phyloP scores from a whole-genome alignment of 2,888 invertebrate genomes.

The Malthinus seriepunctatus region DNA sequence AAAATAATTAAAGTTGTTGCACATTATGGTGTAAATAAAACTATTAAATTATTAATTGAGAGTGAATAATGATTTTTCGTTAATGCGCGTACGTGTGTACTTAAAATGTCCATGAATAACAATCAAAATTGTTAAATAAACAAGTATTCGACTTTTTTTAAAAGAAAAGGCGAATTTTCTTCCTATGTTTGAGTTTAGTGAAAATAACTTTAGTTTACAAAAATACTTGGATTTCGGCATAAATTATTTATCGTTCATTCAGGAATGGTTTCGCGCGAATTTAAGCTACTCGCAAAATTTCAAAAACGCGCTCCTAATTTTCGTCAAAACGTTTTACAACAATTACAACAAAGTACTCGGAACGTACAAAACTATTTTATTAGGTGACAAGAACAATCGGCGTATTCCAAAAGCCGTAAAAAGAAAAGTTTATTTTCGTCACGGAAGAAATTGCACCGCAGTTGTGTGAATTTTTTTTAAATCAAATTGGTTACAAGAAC shows the following conservation, averaged over 20 bases:
- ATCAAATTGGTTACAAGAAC: background rate
- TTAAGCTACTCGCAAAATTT: slow-evolving; percentile 1
- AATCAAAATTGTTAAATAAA: slow-evolving; percentile 33
- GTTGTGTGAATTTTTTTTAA: slow-evolving; percentile 38
- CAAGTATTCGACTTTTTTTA: no score
- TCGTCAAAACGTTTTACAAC: slow-evolving; percentile 4
- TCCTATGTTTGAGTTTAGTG: no score
- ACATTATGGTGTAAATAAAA: no score
- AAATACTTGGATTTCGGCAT: background rate
- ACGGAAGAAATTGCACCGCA: slow-evolving; percentile 49
- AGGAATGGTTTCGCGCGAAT: slow-evolving; percentile 17
- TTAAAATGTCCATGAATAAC: slow-evolving; percentile 31
- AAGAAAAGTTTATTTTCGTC: slow-evolving; percentile 50
- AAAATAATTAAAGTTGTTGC: no score
- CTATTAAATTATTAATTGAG: background rate
- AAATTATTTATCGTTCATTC: slow-evolving; percentile 4
- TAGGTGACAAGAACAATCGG: slow-evolving; percentile 54
- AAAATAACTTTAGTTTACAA: no score
- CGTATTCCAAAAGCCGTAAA: slow-evolving; percentile 46
- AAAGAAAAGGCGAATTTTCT: no score
- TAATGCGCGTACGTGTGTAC: slow-evolving; percentile 11
- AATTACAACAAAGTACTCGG: slow-evolving; percentile 32
- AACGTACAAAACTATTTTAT: slow-evolving; percentile 44
- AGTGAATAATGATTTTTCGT: slow-evolving; percentile 16
- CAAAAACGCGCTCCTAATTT: background rate